Percentiles rank a stretch among this genome's conserved stretches.
Evolutionary conservation across 2,888 invertebrate genomes (phyloP).

Genomic region (Cataglyphis albicans): DNA sequence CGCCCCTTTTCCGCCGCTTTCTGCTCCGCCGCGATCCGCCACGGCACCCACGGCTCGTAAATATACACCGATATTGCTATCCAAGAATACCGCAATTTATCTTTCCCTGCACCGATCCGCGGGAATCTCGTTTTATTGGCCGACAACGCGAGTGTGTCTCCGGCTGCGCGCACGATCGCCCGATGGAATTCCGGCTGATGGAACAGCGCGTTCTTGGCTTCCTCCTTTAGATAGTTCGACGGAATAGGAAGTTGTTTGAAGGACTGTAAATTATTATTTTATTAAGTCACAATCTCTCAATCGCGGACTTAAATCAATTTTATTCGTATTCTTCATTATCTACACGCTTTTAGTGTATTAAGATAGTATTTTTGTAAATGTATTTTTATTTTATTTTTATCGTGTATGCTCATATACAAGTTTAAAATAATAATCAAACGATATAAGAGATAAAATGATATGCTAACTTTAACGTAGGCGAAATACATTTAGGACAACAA

Average conservation of each 20-base stretch:
- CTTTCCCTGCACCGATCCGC: constrained; percentile 77
- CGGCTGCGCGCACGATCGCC: constrained; percentile 34
- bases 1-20: constrained; percentile 57
- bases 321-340: not conserved
- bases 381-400: constrained; percentile 6
- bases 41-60: constrained; percentile 75
- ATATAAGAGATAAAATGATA: not conserved
- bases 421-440: not conserved
- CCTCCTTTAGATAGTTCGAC: constrained; percentile 11
- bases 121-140: constrained; percentile 74
- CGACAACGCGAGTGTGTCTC: constrained; percentile 45
- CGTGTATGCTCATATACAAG: not conserved
- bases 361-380: not conserved
- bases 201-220: constrained; percentile 24
- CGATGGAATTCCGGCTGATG: constrained; percentile 38
- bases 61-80: constrained; percentile 80
- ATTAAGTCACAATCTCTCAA: not conserved
- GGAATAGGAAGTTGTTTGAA: not conserved
- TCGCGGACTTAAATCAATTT: not conserved
- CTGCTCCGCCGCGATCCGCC: constrained; percentile 56
- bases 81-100: constrained; percentile 80
- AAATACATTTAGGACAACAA: not conserved
- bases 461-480: not conserved
- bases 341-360: not conserved
- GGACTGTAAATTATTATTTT: constrained; percentile 30